phyloP scores from a whole-genome alignment of 2,797 vertebrate genomes.

The Diglossa cyanea region DNA sequence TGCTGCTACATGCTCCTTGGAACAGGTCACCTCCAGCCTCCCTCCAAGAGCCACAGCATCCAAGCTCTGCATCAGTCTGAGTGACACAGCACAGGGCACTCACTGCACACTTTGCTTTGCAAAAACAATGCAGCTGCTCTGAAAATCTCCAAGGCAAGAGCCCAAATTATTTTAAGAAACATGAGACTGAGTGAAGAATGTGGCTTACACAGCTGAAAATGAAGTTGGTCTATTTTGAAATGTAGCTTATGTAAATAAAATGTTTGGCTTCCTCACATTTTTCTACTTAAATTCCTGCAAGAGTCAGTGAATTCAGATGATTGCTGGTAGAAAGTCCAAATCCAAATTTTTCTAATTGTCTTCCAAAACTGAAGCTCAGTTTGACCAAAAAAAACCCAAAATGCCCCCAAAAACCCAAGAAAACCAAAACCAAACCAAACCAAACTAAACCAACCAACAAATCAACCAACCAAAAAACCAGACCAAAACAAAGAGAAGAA shows the following conservation, averaged over 20 bases:
- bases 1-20: constrained; percentile 20
- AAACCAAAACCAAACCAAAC: not conserved
- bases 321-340: not conserved
- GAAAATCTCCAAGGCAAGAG: not conserved
- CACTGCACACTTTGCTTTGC: not conserved
- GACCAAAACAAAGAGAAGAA: not conserved
- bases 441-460: not conserved
- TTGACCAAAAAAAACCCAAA: not conserved
- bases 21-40: constrained; percentile 32
- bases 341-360: not conserved
- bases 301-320: not conserved
- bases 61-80: not conserved
- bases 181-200: not conserved
- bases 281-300: not conserved
- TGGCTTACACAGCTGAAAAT: not conserved
- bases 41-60: not conserved
- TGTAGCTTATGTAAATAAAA: not conserved
- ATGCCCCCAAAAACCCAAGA: no score
- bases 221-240: not conserved
- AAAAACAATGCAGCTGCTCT: not conserved
- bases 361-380: not conserved
- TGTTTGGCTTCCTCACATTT: not conserved
- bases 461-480: not conserved
- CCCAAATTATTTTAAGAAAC: constrained; percentile 9
- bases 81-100: not conserved